Evolutionary conservation across 2,113 vertebrate species (phyloP).

Genomic region (Protomyctophum bolini): DNA sequence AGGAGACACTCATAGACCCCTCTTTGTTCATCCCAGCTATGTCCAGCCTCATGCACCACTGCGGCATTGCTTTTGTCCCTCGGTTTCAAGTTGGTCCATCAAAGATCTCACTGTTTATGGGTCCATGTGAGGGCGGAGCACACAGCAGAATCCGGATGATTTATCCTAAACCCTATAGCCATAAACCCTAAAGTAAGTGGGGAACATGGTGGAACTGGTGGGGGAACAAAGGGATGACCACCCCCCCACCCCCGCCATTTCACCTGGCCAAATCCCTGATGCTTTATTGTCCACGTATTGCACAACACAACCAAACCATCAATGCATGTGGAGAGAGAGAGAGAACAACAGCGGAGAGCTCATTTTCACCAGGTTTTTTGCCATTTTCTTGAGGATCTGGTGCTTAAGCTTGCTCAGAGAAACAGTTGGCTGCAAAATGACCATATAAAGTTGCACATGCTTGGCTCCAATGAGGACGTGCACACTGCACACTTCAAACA

Average conservation of each 20-base stretch:
- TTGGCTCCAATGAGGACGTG: constrained; percentile 16
- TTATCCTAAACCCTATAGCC: no score
- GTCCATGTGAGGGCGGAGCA: constrained; percentile 8
- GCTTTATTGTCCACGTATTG: constrained; percentile 2
- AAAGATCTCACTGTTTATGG: constrained; percentile 48
- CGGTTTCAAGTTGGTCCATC: constrained; percentile 38
- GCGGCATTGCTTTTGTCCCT: constrained; percentile 39
- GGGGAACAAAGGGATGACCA: no score
- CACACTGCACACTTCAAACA: constrained; percentile 2
- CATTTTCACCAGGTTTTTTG: constrained; percentile 1
- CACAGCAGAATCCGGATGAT: no score
- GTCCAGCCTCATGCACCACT: constrained; percentile 35
- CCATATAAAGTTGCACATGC: constrained; percentile 17
- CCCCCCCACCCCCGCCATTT: background rate
- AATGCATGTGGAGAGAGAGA: background rate
- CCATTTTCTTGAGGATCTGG: constrained; percentile 1
- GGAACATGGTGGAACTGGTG: no score
- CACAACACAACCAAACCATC: background rate
- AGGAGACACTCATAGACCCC: constrained; percentile 58
- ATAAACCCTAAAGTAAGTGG: no score
- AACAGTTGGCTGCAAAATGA: constrained; percentile 16
- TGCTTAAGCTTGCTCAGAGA: background rate
- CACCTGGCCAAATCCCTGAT: background rate
- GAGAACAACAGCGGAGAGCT: background rate
- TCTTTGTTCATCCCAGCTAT: constrained; percentile 60